A percentile compares a stretch with the other conserved stretches of the same genome.
phyloP scores from a whole-genome alignment of 2,888 invertebrate genomes.

The Megamerina dolium region DNA sequence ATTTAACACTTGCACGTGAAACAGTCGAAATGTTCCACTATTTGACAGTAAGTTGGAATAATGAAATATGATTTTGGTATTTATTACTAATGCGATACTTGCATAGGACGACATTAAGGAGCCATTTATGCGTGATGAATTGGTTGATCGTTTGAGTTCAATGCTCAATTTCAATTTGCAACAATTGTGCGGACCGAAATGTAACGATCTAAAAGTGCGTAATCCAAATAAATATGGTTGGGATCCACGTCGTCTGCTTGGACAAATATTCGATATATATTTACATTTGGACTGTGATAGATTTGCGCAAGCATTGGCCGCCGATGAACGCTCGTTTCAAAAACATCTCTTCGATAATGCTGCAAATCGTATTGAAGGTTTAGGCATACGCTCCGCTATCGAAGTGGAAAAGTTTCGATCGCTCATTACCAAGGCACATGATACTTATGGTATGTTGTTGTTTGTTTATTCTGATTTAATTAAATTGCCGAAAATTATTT shows the following conservation, averaged over 20 bases:
- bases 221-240: constrained; percentile 94
- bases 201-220: constrained; percentile 86
- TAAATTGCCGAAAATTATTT: neutral
- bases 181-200: constrained; percentile 93
- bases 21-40: constrained; percentile 98
- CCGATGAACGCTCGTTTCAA: constrained; percentile 94
- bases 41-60: constrained; percentile 61
- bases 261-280: constrained; percentile 93
- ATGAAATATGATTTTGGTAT: neutral
- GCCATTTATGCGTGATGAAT: constrained; percentile 88
- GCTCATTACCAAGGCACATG: constrained; percentile 70
- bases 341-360: constrained; percentile 91
- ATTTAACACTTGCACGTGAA: constrained; percentile 84
- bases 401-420: constrained; percentile 81
- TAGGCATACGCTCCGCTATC: constrained; percentile 72
- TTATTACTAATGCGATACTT: neutral
- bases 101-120: constrained; percentile 72
- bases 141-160: constrained; percentile 89
- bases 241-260: constrained; percentile 88
- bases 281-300: constrained; percentile 88
- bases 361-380: constrained; percentile 71
- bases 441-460: constrained; percentile 56
- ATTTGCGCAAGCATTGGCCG: constrained; percentile 87
- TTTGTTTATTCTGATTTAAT: neutral
- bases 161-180: constrained; percentile 98